These are phyloP conservation scores for Drosophila ananassae DNA, from an alignment of 1,140 invertebrate genomes.

Conservation along the genomic window DNA sequence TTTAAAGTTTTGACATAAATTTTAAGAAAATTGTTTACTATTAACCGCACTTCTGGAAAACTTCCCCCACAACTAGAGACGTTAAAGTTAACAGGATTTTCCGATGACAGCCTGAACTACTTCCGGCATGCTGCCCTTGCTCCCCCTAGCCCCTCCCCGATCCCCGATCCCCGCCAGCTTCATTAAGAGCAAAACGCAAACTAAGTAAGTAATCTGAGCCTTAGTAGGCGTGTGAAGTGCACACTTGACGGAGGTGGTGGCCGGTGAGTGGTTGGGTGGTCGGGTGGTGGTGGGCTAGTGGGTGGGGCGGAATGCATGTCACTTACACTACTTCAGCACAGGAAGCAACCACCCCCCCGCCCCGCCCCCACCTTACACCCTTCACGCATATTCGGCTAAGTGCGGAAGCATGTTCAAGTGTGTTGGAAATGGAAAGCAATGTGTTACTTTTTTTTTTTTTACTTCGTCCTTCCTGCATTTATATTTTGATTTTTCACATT, in stretches of 20 bases:
- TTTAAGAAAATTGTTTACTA: neutral
- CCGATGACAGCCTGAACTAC: neutral
- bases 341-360: conserved; percentile 1
- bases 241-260: conserved; percentile 48
- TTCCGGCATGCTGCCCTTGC: neutral
- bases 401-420: conserved; percentile 81
- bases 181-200: conserved; percentile 59
- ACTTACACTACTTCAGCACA: conserved; percentile 48
- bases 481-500: conserved; percentile 19
- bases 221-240: conserved; percentile 75
- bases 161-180: conserved; percentile 1
- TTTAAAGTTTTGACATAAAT: neutral
- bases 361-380: conserved; percentile 24
- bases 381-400: conserved; percentile 68
- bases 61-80: neutral
- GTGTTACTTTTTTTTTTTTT: conserved; percentile 57
- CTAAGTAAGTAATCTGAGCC: conserved; percentile 78
- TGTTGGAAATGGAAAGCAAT: conserved; percentile 80
- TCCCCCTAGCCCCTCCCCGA: too few species aligned
- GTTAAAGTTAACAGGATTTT: neutral
- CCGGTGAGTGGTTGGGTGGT: too few species aligned
- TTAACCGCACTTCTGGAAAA: neutral
- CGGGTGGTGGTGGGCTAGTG: neutral
- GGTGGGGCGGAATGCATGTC: conserved; percentile 39
- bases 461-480: conserved; percentile 18